phyloP scores from a whole-genome alignment of 2,113 vertebrate species.

The Myxocyprinus asiaticus region DNA sequence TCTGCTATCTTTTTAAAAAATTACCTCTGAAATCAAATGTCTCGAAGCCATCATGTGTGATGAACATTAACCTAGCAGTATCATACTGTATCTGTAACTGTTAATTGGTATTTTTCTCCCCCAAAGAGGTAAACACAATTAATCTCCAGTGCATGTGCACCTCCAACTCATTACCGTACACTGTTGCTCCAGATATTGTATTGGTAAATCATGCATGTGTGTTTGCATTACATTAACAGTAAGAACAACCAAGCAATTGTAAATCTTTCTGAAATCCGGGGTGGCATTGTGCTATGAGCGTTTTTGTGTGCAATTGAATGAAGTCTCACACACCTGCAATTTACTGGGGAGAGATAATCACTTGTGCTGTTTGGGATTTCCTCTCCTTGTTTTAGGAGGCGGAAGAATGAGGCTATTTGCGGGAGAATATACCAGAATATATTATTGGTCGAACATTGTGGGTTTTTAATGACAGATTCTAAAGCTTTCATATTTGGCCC shows the following conservation, averaged over 20 bases:
- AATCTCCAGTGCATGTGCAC: too few relatives aligned
- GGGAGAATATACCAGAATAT: too few relatives aligned
- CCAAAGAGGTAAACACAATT: neutral
- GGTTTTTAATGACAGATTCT: too few relatives aligned
- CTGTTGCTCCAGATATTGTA: neutral
- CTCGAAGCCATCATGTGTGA: too few relatives aligned
- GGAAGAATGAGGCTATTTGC: too few relatives aligned
- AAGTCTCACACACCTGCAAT: constrained; percentile 1
- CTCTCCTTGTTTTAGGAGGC: too few relatives aligned
- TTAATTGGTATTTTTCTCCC: neutral
- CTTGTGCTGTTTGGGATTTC: neutral
- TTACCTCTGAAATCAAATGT: too few relatives aligned
- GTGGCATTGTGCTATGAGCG: neutral
- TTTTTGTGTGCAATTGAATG: neutral
- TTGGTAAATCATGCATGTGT: neutral
- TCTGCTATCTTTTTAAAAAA: too few relatives aligned
- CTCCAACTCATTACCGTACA: neutral
- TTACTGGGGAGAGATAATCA: neutral
- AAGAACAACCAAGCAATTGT: neutral
- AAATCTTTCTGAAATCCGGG: neutral
- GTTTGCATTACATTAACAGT: constrained; percentile 4
- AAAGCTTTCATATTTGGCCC: too few relatives aligned
- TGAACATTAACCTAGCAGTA: neutral
- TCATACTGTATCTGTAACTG: constrained; percentile 6
- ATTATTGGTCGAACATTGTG: too few relatives aligned